A percentile compares a stretch with the other conserved stretches of the same genome.
These are phyloP conservation scores for Adelges cooleyi DNA, from an alignment of 1,140 invertebrate species.

Conservation along the genomic window DNA sequence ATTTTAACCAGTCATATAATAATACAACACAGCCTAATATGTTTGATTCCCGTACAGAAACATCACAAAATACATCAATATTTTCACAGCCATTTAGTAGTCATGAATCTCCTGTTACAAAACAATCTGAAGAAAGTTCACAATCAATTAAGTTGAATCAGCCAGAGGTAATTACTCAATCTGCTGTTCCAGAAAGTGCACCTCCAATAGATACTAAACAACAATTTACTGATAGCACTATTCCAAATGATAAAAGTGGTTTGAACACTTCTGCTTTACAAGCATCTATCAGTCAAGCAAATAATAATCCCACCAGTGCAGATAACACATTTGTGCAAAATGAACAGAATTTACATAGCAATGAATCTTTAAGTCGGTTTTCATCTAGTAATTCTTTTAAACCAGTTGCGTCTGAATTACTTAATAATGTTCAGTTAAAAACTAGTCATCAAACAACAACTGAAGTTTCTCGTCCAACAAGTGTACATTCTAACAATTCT, in stretches of 20 bases:
- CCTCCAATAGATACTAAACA: background rate
- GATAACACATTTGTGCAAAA: background rate
- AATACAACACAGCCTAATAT: background rate
- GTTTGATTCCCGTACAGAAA: background rate
- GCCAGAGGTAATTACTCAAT: background rate
- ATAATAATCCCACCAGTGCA: no score
- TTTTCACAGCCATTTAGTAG: background rate
- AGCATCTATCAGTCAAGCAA: background rate
- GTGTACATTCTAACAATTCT: background rate
- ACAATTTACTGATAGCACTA: background rate
- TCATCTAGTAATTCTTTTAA: background rate
- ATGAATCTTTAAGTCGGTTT: background rate
- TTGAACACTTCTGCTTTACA: background rate
- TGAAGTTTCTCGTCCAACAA: background rate
- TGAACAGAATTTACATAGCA: background rate
- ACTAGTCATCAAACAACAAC: background rate
- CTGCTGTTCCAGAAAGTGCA: background rate
- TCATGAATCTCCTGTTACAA: background rate
- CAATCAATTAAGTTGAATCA: background rate
- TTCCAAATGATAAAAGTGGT: background rate
- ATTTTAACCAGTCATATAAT: background rate
- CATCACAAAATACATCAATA: background rate
- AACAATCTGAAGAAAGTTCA: background rate
- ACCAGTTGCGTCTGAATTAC: background rate
- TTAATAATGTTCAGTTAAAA: background rate